These are phyloP conservation scores for Ochropleura plecta DNA, from an alignment of 2,888 invertebrate species.

Conservation along the genomic window DNA sequence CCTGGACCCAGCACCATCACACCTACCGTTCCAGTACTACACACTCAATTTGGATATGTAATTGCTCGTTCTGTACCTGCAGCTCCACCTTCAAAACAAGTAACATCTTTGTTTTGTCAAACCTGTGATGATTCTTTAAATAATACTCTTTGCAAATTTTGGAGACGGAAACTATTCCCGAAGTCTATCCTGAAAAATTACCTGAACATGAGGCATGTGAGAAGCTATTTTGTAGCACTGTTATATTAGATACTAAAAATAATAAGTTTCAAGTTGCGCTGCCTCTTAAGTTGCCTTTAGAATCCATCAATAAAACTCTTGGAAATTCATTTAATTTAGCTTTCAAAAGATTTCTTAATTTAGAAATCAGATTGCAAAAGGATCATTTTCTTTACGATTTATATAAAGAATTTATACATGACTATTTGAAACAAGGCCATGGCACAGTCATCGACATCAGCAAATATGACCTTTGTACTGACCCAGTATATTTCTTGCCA, in stretches of 20 bases:
- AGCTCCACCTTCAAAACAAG: conserved; percentile 1
- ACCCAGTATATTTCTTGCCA: too few relatives aligned
- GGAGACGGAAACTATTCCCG: neutral
- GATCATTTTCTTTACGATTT: neutral
- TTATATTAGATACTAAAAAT: neutral
- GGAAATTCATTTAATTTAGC: conserved; percentile 3
- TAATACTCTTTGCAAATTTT: neutral
- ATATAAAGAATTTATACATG: too few relatives aligned
- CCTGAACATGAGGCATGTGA: conserved; percentile 5
- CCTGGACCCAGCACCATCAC: too few relatives aligned
- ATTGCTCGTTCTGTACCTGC: conserved; percentile 2
- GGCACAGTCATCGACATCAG: too few relatives aligned
- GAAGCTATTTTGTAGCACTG: conserved; percentile 3
- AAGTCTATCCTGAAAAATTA: conserved; percentile 4
- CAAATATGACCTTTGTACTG: too few relatives aligned
- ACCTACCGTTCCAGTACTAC: too few relatives aligned
- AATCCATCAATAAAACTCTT: neutral
- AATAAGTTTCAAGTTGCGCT: neutral
- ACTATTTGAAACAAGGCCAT: too few relatives aligned
- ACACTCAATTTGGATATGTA: too few relatives aligned
- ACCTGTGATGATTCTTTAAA: conserved; percentile 10
- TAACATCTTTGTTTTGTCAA: conserved; percentile 10
- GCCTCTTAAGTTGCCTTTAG: neutral
- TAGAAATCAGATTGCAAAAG: neutral
- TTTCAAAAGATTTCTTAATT: conserved; percentile 1